Base-by-base conservation (phyloP, 2,113 vertebrate genomes). In the Colinus virginianus region DNA sequence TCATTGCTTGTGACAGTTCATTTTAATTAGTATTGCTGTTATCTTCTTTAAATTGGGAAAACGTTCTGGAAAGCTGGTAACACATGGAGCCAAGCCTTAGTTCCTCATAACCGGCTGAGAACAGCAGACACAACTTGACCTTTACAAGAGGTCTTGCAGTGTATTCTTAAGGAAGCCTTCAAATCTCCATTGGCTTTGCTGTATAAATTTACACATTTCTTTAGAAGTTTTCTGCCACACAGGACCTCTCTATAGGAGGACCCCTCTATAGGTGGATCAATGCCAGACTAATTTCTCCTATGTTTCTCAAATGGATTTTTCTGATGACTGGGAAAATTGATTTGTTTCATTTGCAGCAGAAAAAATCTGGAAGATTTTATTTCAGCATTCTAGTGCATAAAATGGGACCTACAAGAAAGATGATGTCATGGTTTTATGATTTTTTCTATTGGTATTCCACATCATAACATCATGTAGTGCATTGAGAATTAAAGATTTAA, bases 1-100 rank as follows among this genome's bases (percentile, higher is more conserved):
- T 98, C 95, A 96, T 96, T 95, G 94, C 86, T 96, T 23, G 3
- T 95, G 93, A 96, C 71, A 94, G 80, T 93, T 96, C 96, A 89
- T 92, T 97, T 96, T 85, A 96, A 96, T 97, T 97, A 96, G 72
- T 64, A 95, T 79, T 61, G 26, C 94, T 96, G 51, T 84, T 96
- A 95, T 91, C 64, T 94, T 79, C 55, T 71, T 69, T 46, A 61
- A 88, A 21, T 76, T 34, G 20, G 42, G 46, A 91, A 97, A 95
- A 68, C 66, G 64, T 70, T 71, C 63, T 78, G 87, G 86, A 93
- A 83, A 80, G 21, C 61, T 74, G 49, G 62, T 78, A 90, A 76
- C 40, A 78, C 48, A 22, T 42, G 62, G 22, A 90, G 49, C 64
- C 61, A 92, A 78, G 66, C 49, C 75, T 83, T 56, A 81, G 56